Base-by-base conservation (phyloP, 2,797 vertebrate species). In the Falco naumanni region DNA sequence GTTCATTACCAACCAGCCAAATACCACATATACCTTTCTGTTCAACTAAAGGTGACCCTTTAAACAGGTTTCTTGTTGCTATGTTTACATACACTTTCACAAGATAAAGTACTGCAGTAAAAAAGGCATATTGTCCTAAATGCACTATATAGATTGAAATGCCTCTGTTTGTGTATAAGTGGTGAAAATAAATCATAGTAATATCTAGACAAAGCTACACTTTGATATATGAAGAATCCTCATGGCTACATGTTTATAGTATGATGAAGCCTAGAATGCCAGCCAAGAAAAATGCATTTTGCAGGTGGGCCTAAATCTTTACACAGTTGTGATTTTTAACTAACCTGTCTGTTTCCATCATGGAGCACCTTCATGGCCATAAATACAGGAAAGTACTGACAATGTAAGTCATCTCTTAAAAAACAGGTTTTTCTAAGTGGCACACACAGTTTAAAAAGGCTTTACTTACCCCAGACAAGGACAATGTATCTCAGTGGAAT, bases 401-500 rank as follows among this genome's bases (percentile, higher is more conserved):
- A 95, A n/a, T 85, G 59, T 95, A 98, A 97, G 79, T 96, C 91
- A 97, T 97, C 50, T 89, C 89, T 97, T 97, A 94, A 97, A 90
- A 96, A 93, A 0, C 47, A 91, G 60, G 74, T 96, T 93, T 91
- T 95, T 95, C 76, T 64, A 96, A 95, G 83, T 81, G 63, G 41
- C 33, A 83, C 43, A 89, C 89, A 71, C 76, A 91, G 71, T 96
- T 96, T 69, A 78, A 77, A 95, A 95, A 85, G 50, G 70, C 86
- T 97, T 93, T 97, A 97, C 99, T 99, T 98, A 99, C 99, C 99
- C 99, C 99, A 99, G 96, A 98, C 98, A 97, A 99, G 98, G 96
- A 99, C 98, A 91, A 99, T 99, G 97, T 99, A 99, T 98, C 99
- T 98, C 86, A 99, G 98, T n/a, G 99, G 99, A 96, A 99, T 98